Evolutionary conservation across 1,140 invertebrate species (phyloP).

Genomic region (Polypedilum vanderplanki): DNA sequence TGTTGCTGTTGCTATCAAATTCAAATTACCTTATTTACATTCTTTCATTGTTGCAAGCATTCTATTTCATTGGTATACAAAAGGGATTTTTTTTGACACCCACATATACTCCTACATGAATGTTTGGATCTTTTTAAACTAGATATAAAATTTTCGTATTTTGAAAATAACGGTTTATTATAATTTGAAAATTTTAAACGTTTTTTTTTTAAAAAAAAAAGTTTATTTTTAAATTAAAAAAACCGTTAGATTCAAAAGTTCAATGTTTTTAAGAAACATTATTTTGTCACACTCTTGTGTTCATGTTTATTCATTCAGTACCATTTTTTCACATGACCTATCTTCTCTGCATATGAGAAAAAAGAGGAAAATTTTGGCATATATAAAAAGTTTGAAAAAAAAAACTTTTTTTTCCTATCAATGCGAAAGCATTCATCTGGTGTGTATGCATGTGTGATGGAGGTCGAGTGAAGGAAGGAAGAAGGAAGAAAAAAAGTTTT

Average conservation of each 20-base stretch:
- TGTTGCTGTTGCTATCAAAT: conserved; percentile 22
- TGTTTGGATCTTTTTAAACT: too few relatives aligned
- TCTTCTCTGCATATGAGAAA: background rate
- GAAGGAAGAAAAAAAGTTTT: background rate
- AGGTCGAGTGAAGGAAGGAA: background rate
- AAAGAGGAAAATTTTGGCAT: background rate
- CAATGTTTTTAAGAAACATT: background rate
- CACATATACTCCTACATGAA: too few relatives aligned
- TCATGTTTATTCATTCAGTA: background rate
- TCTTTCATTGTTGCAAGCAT: background rate
- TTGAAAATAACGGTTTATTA: background rate
- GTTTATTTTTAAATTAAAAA: too few relatives aligned
- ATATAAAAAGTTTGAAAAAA: background rate
- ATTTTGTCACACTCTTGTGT: background rate
- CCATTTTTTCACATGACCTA: conserved; percentile 20
- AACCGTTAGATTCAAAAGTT: too few relatives aligned
- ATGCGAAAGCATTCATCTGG: conserved; percentile 1
- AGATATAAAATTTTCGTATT: background rate
- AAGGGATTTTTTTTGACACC: background rate
- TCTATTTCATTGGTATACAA: background rate
- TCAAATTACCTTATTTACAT: conserved; percentile 28
- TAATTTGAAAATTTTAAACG: background rate
- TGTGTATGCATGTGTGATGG: background rate
- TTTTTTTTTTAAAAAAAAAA: too few relatives aligned
- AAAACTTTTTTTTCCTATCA: background rate